Conservation (phyloP, 2,113 vertebrate species). For the Melanocharis versteri region DNA sequence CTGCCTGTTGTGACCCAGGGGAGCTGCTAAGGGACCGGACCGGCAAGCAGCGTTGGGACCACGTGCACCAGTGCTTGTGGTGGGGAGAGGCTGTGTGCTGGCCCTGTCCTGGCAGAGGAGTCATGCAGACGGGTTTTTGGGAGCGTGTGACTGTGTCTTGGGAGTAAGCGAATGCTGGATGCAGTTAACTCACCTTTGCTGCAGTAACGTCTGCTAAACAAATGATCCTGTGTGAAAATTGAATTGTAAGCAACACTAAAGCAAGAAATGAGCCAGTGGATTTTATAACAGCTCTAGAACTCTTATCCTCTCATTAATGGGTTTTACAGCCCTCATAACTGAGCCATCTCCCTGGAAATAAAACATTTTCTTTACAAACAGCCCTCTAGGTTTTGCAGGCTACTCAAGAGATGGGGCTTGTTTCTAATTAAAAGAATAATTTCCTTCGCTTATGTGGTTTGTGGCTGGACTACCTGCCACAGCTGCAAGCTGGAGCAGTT, state of each 20-base stretch:
- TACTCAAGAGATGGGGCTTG: neutral
- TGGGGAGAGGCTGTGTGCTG: neutral
- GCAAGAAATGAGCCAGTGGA: neutral
- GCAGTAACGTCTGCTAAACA: neutral
- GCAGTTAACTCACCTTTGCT: neutral
- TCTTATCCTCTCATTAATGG: neutral
- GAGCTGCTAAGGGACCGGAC: neutral
- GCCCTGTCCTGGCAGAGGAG: neutral
- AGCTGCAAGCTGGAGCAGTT: neutral
- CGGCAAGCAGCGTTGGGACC: neutral
- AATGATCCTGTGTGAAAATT: neutral
- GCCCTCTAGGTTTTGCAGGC: neutral
- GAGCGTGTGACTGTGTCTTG: neutral
- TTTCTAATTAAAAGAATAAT: conserved; percentile 1
- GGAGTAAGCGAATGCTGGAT: neutral
- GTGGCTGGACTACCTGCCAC: neutral
- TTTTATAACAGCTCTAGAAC: neutral
- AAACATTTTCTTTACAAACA: neutral
- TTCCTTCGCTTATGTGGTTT: neutral
- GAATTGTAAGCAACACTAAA: neutral
- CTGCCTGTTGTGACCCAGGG: neutral
- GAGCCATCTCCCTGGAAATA: conserved; percentile 18
- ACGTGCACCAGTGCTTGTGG: neutral
- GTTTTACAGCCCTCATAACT: neutral
- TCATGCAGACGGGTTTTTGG: neutral